Evolutionary conservation across 1,140 invertebrate genomes (phyloP).

Genomic region (Hylaeus volcanicus): DNA sequence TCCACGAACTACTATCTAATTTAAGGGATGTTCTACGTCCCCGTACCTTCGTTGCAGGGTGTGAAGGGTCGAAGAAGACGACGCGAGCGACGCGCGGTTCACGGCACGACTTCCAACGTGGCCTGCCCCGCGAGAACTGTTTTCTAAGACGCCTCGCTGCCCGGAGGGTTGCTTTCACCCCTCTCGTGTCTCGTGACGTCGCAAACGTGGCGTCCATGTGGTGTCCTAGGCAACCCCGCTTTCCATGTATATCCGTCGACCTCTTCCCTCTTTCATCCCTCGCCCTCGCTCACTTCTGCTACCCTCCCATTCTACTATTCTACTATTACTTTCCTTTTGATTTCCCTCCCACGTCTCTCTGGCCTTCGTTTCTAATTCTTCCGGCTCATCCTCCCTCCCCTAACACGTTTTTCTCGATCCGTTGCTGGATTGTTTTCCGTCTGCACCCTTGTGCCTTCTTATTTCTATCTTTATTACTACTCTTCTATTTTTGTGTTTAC

Average conservation of each 20-base stretch:
- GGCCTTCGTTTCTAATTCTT: neutral
- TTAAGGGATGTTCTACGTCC: neutral
- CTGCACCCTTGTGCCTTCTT: neutral
- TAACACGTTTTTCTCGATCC: too few relatives aligned
- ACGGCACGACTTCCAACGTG: slow-evolving; percentile 43
- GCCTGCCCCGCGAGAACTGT: slow-evolving; percentile 55
- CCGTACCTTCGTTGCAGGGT: slow-evolving; percentile 15
- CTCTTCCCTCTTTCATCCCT: slow-evolving; percentile 4
- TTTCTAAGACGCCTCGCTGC: slow-evolving; percentile 41
- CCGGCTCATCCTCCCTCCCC: too few relatives aligned
- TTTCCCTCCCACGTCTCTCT: neutral
- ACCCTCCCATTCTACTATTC: neutral
- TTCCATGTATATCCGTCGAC: slow-evolving; percentile 24
- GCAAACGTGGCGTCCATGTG: slow-evolving; percentile 50
- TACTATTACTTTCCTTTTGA: neutral
- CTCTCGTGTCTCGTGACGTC: slow-evolving; percentile 46
- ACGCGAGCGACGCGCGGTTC: slow-evolving; percentile 18
- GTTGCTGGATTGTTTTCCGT: too few relatives aligned
- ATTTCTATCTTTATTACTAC: neutral
- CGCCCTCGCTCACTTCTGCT: neutral
- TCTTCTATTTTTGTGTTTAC: neutral
- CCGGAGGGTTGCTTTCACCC: slow-evolving; percentile 47
- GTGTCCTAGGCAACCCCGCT: slow-evolving; percentile 63
- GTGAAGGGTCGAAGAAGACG: neutral
- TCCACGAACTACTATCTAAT: neutral